Evolutionary conservation across 2,888 invertebrate genomes (phyloP), one percentile per base, ranked within the genome.

Genomic region (Cosmopolites sordidus): DNA sequence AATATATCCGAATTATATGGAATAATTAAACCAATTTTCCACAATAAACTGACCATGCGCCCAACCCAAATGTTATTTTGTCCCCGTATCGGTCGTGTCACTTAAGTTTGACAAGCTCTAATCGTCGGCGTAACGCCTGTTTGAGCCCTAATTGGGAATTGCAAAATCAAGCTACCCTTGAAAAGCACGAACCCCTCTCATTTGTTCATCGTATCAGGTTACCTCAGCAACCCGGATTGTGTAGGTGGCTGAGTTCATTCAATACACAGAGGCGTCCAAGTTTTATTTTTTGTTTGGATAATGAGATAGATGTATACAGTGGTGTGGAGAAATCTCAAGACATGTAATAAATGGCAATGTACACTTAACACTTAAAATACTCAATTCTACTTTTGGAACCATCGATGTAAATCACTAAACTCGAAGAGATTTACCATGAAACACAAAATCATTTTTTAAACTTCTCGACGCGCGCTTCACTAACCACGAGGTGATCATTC

Each of bases 151-250:
- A 70, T 71, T 70, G 71, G 70, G 69, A 69, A 69, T 70, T 69
- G 69, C 69, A 70, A 69, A 71, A 71, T 69, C 70, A 68, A 69
- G 66, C 63, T 64, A 64, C 68, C 67, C 68, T 69, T 64, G 68
- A 37, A 18, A 29, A 22, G 39, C 45, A 37, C 17, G 39, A 22
- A 50, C 43, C 42, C 18, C 43, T 37, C 37, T 51, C 50, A 41
- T 40, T 47, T 37, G 37, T 48, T 42, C 11, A 11, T 11, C 18
- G 43, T 50, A 57, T 51, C 52, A 15, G 27, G 47, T 50, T 50
- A 54, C 53, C 48, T 30, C 33, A 63, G 58, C 33, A 33, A 33
- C 33, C 33, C 33, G 2, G 33, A 33, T 33, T 33, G 33, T 12
- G 12, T 12, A 33, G 33, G 33, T 33, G 33, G 33, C 3, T 12